These are phyloP conservation scores for Potamarius usumacintae DNA, from an alignment of 2,113 vertebrate genomes.

Conservation along the genomic window DNA sequence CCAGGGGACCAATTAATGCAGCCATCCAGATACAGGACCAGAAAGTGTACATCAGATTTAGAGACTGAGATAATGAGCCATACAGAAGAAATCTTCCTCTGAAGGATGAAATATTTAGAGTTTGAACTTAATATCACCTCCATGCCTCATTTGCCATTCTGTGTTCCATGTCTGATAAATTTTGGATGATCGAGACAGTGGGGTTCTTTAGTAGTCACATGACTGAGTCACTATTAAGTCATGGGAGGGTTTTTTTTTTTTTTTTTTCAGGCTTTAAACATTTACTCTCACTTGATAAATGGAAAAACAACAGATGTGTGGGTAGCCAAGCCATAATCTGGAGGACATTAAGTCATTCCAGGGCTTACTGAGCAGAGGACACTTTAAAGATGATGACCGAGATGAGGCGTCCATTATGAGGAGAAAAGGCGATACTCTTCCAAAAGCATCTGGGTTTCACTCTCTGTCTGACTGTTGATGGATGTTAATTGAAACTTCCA, in stretches of 20 bases:
- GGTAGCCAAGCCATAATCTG: constrained; percentile 63
- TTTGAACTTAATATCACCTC: constrained; percentile 29
- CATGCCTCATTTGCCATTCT: constrained; percentile 20
- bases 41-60: constrained; percentile 36
- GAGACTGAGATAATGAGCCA: constrained; percentile 50
- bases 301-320: constrained; percentile 62
- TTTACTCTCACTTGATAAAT: constrained; percentile 19
- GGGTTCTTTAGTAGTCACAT: not conserved
- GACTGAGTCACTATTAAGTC: constrained; percentile 18
- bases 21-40: constrained; percentile 6
- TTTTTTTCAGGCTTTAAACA: constrained; percentile 6
- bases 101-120: constrained; percentile 36
- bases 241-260: constrained; percentile 6
- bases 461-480: not conserved
- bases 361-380: constrained; percentile 47
- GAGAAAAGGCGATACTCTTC: not conserved
- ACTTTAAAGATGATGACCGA: constrained; percentile 23
- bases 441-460: constrained; percentile 15
- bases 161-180: constrained; percentile 29
- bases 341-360: constrained; percentile 59
- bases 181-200: constrained; percentile 35
- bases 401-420: constrained; percentile 27
- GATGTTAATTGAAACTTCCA: constrained; percentile 16
- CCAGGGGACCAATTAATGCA: not conserved
- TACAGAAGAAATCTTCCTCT: constrained; percentile 25